Percentiles rank a stretch among this genome's conserved stretches.
Evolutionary conservation across 2,888 invertebrate genomes (phyloP).

Genomic region (Amphipyra tragopoginis): DNA sequence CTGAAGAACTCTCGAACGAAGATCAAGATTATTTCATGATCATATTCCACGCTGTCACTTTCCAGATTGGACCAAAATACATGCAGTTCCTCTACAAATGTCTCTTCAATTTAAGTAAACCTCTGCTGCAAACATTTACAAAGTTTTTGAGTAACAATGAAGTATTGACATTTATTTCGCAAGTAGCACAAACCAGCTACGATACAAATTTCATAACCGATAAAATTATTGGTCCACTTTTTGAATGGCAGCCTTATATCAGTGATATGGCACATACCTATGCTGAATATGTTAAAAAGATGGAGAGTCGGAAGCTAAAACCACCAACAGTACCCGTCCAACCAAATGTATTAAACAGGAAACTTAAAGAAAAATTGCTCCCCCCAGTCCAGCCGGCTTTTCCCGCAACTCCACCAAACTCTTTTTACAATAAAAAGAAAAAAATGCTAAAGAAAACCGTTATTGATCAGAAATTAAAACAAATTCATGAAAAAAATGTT

Average conservation of each 20-base stretch:
- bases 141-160: slow-evolving; percentile 83
- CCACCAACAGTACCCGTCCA: slow-evolving; percentile 77
- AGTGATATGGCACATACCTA: slow-evolving; percentile 81
- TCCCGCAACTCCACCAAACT: slow-evolving; percentile 74
- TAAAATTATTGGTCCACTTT: slow-evolving; percentile 85
- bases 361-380: slow-evolving; percentile 58
- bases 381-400: slow-evolving; percentile 30
- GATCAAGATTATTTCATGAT: slow-evolving; percentile 80
- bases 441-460: slow-evolving; percentile 78
- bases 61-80: slow-evolving; percentile 75
- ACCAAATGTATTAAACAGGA: slow-evolving; percentile 77
- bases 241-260: slow-evolving; percentile 84
- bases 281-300: slow-evolving; percentile 74
- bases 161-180: slow-evolving; percentile 80
- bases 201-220: slow-evolving; percentile 86
- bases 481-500: slow-evolving; percentile 77
- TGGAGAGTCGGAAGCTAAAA: slow-evolving; percentile 73
- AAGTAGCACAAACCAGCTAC: slow-evolving; percentile 84
- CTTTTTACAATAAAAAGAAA: slow-evolving; percentile 64
- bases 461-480: slow-evolving; percentile 79
- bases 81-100: slow-evolving; percentile 79
- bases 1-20: slow-evolving; percentile 73
- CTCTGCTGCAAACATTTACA: slow-evolving; percentile 76
- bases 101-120: slow-evolving; percentile 81
- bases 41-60: slow-evolving; percentile 75